Conservation (phyloP, 2,888 invertebrate species). For the Diachrysia chrysitis region DNA sequence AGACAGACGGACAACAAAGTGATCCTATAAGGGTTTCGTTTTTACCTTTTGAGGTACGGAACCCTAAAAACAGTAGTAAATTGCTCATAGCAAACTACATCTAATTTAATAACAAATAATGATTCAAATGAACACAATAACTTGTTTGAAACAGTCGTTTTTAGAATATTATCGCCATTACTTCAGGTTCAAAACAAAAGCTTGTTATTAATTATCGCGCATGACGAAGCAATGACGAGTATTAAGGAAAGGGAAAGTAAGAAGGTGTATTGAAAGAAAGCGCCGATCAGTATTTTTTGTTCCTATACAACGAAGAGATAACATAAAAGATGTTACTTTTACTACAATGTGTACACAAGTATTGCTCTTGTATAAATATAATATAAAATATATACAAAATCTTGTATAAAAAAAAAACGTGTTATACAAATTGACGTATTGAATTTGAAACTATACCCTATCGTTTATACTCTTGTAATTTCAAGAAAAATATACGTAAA, state of each 20-base stretch:
- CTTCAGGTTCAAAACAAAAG: conserved; percentile 22
- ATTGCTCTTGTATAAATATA: neutral
- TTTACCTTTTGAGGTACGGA: no score
- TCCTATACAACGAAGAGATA: conserved; percentile 11
- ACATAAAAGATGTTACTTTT: conserved; percentile 38
- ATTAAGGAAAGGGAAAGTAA: conserved; percentile 52
- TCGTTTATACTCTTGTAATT: no score
- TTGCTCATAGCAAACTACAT: conserved; percentile 3
- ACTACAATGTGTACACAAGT: conserved; percentile 25
- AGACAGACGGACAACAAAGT: no score
- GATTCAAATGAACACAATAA: conserved; percentile 3
- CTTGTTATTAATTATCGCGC: conserved; percentile 56
- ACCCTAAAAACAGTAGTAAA: neutral
- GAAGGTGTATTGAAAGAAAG: conserved; percentile 34
- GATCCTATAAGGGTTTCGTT: no score
- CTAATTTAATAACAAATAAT: conserved; percentile 11
- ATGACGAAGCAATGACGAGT: conserved; percentile 64
- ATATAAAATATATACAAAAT: neutral
- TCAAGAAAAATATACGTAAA: no score
- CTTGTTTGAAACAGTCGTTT: neutral
- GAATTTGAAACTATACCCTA: no score
- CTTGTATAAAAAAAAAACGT: no score
- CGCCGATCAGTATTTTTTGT: conserved; percentile 26
- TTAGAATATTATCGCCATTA: neutral
- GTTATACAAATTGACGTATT: no score